Percentiles rank a stretch among this genome's conserved stretches.
Evolutionary conservation across 2,113 vertebrate species (phyloP).

Genomic region (Archilochus colubris): DNA sequence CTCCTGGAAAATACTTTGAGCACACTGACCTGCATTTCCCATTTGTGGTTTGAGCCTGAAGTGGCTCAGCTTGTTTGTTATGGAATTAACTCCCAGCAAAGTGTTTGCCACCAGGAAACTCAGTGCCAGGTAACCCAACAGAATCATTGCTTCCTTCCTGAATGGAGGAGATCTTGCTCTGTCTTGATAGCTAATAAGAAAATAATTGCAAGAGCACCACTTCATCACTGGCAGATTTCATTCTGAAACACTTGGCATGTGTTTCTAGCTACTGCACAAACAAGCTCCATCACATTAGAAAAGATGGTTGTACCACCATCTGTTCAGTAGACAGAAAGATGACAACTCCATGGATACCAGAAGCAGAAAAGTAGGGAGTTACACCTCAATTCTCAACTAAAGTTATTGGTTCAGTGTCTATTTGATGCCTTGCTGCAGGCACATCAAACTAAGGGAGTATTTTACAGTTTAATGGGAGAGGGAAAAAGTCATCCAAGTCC

Average conservation of each 20-base stretch:
- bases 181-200: not conserved
- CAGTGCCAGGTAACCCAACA: not conserved
- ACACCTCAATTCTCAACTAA: not conserved
- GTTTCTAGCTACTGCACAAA: not conserved
- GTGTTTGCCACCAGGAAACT: slow-evolving; percentile 10
- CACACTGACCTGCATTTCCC: slow-evolving; percentile 54
- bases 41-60: slow-evolving; percentile 24
- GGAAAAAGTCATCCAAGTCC: not conserved
- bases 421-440: not conserved
- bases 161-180: not conserved
- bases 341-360: not conserved
- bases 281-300: not conserved
- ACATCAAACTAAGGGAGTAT: not conserved
- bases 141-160: slow-evolving; percentile 4
- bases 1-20: slow-evolving; percentile 22
- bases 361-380: not conserved
- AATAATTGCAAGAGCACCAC: not conserved
- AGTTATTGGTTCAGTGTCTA: not conserved
- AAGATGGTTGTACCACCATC: not conserved
- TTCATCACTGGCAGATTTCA: not conserved
- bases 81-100: slow-evolving; percentile 3
- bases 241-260: not conserved
- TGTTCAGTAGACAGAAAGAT: not conserved
- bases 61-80: slow-evolving; percentile 42
- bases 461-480: not conserved